Percentiles rank a stretch among this genome's conserved stretches.
Conservation (phyloP, 2,888 invertebrate genomes). For the Patella ulyssiponensis region DNA sequence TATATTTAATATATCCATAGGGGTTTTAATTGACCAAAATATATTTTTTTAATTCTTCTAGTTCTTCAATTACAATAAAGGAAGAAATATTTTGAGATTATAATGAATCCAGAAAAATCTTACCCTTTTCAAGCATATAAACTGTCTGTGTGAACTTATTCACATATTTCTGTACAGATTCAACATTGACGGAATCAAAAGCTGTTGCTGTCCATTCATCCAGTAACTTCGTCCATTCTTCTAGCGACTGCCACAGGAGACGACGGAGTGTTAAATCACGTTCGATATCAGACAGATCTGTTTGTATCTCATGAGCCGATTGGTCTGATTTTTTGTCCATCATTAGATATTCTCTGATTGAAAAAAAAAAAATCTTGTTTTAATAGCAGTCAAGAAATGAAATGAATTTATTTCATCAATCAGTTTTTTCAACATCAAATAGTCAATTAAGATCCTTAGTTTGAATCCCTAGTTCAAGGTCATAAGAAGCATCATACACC, state of each 20-base stretch:
- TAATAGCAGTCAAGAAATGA: no score
- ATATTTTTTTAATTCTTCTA: no score
- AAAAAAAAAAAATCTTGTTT: background rate
- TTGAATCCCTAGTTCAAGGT: no score
- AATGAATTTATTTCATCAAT: no score
- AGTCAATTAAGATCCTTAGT: no score
- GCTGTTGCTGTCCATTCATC: constrained; percentile 67
- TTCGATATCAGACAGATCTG: constrained; percentile 70
- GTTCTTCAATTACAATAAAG: no score
- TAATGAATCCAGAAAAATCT: no score
- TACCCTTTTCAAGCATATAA: constrained; percentile 72
- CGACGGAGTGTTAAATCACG: constrained; percentile 69
- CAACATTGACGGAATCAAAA: constrained; percentile 69
- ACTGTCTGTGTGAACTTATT: constrained; percentile 72
- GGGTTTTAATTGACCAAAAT: no score
- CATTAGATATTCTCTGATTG: constrained; percentile 42
- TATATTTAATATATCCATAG: no score
- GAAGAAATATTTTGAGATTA: no score
- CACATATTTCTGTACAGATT: constrained; percentile 70
- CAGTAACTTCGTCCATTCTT: constrained; percentile 69
- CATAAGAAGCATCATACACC: no score
- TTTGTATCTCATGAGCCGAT: constrained; percentile 66
- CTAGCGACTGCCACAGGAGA: constrained; percentile 70
- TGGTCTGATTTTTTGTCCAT: constrained; percentile 59
- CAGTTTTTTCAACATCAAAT: no score